Evolutionary conservation across 2,113 vertebrate species (phyloP).

Genomic region (Atherinomorus stipes): DNA sequence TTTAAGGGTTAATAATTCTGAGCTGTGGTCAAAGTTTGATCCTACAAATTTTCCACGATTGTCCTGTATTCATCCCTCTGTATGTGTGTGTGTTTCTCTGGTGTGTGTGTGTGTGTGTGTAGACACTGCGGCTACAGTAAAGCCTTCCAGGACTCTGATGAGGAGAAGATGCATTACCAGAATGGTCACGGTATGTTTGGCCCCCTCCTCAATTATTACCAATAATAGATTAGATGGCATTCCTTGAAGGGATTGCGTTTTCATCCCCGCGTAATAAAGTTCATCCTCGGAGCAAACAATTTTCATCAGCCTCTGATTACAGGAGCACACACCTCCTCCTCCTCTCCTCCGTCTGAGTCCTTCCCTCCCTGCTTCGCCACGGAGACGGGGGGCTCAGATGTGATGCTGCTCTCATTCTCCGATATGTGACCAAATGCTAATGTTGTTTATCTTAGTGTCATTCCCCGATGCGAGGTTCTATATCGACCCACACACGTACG

Average conservation of each 20-base stretch:
- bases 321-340: slow-evolving; percentile 16
- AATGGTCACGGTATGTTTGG: slow-evolving; percentile 91
- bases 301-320: slow-evolving; percentile 48
- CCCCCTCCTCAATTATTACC: slow-evolving; percentile 54
- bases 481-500: slow-evolving; percentile 93
- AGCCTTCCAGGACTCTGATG: slow-evolving; percentile 96
- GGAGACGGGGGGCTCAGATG: slow-evolving; percentile 73
- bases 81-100: slow-evolving; percentile 60
- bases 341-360: slow-evolving; percentile 12
- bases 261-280: slow-evolving; percentile 55
- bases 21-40: slow-evolving; percentile 37
- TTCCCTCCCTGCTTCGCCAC: slow-evolving; percentile 40
- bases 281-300: slow-evolving; percentile 63
- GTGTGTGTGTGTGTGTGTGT: slow-evolving; percentile 42
- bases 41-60: slow-evolving; percentile 43
- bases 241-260: slow-evolving; percentile 29
- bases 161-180: slow-evolving; percentile 98
- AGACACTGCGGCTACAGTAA: slow-evolving; percentile 99
- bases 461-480: slow-evolving; percentile 91
- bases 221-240: slow-evolving; percentile 53
- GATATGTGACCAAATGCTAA: slow-evolving; percentile 82
- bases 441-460: slow-evolving; percentile 88
- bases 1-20: slow-evolving; percentile 31
- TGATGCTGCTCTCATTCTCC: slow-evolving; percentile 72
- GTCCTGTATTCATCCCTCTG: slow-evolving; percentile 70